A percentile compares a stretch with the other conserved stretches of the same genome.
phyloP scores from a whole-genome alignment of 2,888 invertebrate genomes.

The Pachymerium ferrugineum region DNA sequence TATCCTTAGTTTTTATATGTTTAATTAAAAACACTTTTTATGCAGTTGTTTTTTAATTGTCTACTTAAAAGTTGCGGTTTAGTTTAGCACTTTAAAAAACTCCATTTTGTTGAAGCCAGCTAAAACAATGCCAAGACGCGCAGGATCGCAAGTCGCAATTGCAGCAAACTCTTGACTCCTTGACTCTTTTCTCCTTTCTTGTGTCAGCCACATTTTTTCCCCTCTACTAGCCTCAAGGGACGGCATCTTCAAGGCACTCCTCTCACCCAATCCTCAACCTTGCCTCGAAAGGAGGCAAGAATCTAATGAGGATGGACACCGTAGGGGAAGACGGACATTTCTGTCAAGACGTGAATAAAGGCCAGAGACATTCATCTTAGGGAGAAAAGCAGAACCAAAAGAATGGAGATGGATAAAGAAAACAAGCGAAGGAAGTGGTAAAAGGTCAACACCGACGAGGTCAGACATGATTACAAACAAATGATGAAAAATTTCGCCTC shows the following conservation, averaged over 20 bases:
- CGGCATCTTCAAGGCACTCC: conserved; percentile 7
- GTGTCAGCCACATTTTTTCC: background rate
- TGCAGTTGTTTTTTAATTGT: no score
- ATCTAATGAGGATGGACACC: conserved; percentile 17
- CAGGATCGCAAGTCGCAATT: no score
- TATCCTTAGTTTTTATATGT: no score
- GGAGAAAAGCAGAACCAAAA: background rate
- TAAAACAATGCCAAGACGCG: background rate
- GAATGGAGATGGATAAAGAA: background rate
- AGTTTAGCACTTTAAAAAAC: no score
- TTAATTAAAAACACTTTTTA: no score
- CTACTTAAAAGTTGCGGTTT: no score
- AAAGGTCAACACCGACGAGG: background rate
- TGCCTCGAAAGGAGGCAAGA: conserved; percentile 9
- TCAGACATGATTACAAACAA: background rate
- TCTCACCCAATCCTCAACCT: conserved; percentile 9
- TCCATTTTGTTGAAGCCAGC: no score
- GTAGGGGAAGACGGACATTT: conserved; percentile 3
- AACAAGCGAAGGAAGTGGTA: background rate
- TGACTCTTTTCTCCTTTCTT: no score
- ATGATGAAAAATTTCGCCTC: background rate
- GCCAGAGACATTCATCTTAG: background rate
- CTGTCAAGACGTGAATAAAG: conserved; percentile 4
- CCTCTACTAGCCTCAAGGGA: background rate
- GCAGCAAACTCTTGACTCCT: no score